phyloP scores from a whole-genome alignment of 2,113 vertebrate species.

The Oreochromis tanganicae region DNA sequence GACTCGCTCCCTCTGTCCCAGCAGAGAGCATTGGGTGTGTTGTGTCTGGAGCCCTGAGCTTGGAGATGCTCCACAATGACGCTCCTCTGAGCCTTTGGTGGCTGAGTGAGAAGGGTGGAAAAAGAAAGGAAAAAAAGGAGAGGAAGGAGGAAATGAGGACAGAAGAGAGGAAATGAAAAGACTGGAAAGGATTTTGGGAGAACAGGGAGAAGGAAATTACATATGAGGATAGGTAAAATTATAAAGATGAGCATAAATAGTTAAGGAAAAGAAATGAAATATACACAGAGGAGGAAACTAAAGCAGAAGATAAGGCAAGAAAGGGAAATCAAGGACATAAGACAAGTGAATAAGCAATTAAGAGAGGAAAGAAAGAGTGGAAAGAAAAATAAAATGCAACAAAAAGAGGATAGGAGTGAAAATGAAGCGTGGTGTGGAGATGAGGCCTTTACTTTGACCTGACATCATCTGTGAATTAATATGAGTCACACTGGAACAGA shows the following conservation, averaged over 20 bases:
- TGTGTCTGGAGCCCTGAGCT: slow-evolving; percentile 55
- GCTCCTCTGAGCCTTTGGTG: slow-evolving; percentile 41
- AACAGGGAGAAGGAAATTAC: background rate
- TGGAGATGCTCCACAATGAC: slow-evolving; percentile 56
- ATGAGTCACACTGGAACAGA: background rate
- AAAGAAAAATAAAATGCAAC: background rate
- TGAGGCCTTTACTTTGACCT: background rate
- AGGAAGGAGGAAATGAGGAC: background rate
- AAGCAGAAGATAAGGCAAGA: background rate
- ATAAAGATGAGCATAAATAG: accelerated
- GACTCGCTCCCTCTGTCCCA: background rate
- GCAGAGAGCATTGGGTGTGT: slow-evolving; percentile 9
- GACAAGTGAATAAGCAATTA: background rate
- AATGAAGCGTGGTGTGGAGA: accelerated
- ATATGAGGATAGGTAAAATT: background rate
- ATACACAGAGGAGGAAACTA: background rate
- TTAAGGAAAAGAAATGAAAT: background rate
- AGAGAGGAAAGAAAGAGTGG: background rate
- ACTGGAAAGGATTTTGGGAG: background rate
- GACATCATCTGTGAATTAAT: background rate
- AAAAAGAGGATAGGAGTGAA: background rate
- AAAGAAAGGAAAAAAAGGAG: background rate
- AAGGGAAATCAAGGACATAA: background rate
- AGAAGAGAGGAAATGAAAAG: background rate
- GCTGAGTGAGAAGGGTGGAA: background rate